phyloP scores from a whole-genome alignment of 2,113 vertebrate genomes.

The Peromyscus leucopus region DNA sequence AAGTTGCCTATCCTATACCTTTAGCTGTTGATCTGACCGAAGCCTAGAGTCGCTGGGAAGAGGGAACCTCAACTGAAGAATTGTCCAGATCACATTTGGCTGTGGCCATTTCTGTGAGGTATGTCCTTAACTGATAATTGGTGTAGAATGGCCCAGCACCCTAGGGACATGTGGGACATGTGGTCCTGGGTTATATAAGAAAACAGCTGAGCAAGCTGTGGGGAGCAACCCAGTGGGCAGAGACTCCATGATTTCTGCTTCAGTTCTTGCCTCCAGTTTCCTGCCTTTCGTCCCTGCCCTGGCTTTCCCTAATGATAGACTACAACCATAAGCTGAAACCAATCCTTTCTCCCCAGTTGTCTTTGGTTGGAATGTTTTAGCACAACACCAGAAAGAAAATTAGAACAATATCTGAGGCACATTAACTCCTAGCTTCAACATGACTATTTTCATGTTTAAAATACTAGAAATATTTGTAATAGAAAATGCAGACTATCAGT shows the following conservation, averaged over 20 bases:
- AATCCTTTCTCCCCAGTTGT: neutral
- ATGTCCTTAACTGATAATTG: neutral
- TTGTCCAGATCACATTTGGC: neutral
- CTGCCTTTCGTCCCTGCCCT: neutral
- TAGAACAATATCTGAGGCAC: neutral
- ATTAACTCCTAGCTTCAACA: neutral
- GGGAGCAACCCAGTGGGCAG: neutral
- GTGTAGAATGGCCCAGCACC: neutral
- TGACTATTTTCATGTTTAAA: neutral
- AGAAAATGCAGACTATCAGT: neutral
- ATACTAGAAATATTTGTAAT: slow-evolving; percentile 50
- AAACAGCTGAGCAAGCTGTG: neutral
- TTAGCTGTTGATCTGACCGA: neutral
- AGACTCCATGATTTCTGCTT: neutral
- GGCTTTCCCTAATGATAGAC: neutral
- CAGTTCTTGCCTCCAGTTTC: neutral
- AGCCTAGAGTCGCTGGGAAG: neutral
- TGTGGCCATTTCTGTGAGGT: neutral
- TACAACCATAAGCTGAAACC: too few relatives aligned
- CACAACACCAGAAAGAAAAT: neutral
- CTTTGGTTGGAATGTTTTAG: neutral
- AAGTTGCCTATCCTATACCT: neutral
- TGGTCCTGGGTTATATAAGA: too few relatives aligned
- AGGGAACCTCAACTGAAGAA: neutral
- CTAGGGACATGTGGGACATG: too few relatives aligned